Conservation (phyloP, 2,113 vertebrate species). For the Hypomesus transpacificus region DNA sequence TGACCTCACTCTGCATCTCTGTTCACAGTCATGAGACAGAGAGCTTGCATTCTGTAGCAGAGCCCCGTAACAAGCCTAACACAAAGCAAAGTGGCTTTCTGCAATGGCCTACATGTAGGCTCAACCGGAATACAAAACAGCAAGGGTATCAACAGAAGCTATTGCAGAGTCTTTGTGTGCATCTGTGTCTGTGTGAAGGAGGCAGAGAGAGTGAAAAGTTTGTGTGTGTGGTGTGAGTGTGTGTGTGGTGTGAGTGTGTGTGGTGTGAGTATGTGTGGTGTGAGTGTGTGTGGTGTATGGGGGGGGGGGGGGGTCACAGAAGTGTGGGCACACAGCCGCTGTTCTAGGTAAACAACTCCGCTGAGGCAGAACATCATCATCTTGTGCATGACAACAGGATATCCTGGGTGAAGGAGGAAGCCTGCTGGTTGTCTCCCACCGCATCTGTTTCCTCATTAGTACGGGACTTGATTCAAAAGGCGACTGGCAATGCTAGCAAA, state of each 20-base stretch:
- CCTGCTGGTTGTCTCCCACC: too few species aligned
- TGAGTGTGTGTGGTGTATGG: not conserved
- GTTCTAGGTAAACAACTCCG: too few species aligned
- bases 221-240: slow-evolving; percentile 11
- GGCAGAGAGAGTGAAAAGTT: not conserved
- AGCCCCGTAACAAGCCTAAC: slow-evolving; percentile 30
- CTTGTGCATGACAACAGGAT: too few species aligned
- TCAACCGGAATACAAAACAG: slow-evolving; percentile 15
- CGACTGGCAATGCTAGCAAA: too few species aligned
- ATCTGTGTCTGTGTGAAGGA: not conserved
- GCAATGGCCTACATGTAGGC: slow-evolving; percentile 55
- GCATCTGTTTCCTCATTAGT: too few species aligned
- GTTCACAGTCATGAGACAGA: not conserved
- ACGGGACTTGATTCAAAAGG: too few species aligned
- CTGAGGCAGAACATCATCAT: too few species aligned
- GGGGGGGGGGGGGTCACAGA: too few species aligned
- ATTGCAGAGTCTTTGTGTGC: not conserved
- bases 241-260: slow-evolving; percentile 3
- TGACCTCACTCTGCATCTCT: too few species aligned
- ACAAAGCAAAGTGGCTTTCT: slow-evolving; percentile 41
- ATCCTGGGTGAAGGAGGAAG: too few species aligned
- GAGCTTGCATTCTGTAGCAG: slow-evolving; percentile 16
- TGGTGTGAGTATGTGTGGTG: not conserved
- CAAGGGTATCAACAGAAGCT: slow-evolving; percentile 1
- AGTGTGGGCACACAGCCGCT: too few species aligned